Base-by-base conservation (phyloP, 2,113 vertebrate species). In the Erpornis zantholeuca region DNA sequence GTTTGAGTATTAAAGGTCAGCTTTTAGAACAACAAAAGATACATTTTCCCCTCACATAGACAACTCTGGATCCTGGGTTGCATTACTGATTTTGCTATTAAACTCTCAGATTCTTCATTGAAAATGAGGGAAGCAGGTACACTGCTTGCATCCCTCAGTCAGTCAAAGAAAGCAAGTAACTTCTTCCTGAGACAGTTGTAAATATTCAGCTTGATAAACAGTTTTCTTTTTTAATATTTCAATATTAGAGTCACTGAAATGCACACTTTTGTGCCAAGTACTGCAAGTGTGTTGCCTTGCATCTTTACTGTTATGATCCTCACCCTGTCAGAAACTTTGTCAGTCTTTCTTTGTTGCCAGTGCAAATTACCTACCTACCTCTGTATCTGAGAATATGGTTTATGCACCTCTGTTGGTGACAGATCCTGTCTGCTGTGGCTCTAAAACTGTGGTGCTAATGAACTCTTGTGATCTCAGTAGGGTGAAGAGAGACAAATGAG, bases 1-100 rank as follows among this genome's bases (percentile, higher is more conserved):
- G 27, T 61, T 80, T 59, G 44, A 66, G 18, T 68, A 69, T 75
- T 88, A 94, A 91, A 91, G 60, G 70, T 86, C 61, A 84, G n/a
- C 83, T 82, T 91, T 92, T 82, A 91, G 40, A 79, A 44, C 65
- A 89, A 78, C 31, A 81, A 56, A 75, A 64, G 35, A 77, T 77
- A 54, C 25, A 27, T 19, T 29, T 75, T 81, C 71, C 45, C 28
- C 7, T 83, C 24, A 11, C 56, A 9, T 35, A 44, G 73, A 53
- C 50, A 63, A 69, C 61, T 47, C 29, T 75, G 24, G 16, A 13
- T 81, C 44, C 53, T 75, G 36, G 6, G 8, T 84, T 35, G 6
- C 24, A 45, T 77, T 73, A 44, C 35, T 35, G 59, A 25, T 90
- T 94, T 92, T 89, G 33, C 53, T 35, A 31, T 79, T 81, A 69